phyloP scores from a whole-genome alignment of 2,888 invertebrate genomes.

The Leptopilina myrica region DNA sequence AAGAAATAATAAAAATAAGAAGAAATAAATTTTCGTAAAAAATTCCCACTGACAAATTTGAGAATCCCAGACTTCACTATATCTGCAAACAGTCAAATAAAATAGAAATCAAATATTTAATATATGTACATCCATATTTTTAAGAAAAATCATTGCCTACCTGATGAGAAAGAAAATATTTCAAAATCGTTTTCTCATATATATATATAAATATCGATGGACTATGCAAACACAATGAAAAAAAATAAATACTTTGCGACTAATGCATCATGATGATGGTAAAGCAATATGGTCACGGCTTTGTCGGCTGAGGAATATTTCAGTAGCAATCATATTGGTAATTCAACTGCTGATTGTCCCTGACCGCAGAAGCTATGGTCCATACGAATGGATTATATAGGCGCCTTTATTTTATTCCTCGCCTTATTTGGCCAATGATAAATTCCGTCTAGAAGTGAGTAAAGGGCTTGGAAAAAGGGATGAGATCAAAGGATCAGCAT shows the following conservation, averaged over 20 bases:
- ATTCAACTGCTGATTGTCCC: slow-evolving; percentile 75
- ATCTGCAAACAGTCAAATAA: no score
- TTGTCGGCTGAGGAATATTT: slow-evolving; percentile 73
- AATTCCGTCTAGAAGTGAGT: slow-evolving; percentile 62
- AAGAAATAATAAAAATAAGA: no score
- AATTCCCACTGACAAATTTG: no score
- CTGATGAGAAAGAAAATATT: neutral
- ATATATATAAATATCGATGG: slow-evolving; percentile 52
- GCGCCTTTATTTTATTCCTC: slow-evolving; percentile 45
- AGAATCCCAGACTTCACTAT: no score
- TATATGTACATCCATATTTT: no score
- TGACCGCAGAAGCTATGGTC: slow-evolving; percentile 72
- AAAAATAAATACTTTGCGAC: slow-evolving; percentile 38
- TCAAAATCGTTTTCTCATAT: neutral
- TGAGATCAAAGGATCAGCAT: slow-evolving; percentile 75
- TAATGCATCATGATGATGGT: slow-evolving; percentile 45
- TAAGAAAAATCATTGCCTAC: no score
- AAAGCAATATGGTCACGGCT: slow-evolving; percentile 57
- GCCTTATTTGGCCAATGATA: slow-evolving; percentile 75
- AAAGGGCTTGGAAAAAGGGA: slow-evolving; percentile 54
- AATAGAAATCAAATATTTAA: no score
- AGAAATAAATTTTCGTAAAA: no score
- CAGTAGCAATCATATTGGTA: slow-evolving; percentile 77
- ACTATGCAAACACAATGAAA: slow-evolving; percentile 41
- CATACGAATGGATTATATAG: slow-evolving; percentile 63